Evolutionary conservation across 2,113 vertebrate genomes (phyloP).

Genomic region (Lampris incognitus): DNA sequence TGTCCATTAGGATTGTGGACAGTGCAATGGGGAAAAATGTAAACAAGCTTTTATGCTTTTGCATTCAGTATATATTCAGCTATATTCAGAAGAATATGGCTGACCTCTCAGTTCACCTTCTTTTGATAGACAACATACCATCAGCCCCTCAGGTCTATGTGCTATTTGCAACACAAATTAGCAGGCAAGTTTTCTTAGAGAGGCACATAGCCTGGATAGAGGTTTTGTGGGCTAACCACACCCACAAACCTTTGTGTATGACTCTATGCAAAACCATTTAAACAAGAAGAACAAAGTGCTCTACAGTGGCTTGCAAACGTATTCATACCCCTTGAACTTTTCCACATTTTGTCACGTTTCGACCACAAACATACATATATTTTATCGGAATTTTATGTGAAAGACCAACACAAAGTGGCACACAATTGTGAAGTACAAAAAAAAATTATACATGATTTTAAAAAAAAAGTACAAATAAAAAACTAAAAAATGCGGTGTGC

Average conservation of each 20-base stretch:
- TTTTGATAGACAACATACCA: conserved; percentile 28
- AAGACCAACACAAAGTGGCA: too few species aligned
- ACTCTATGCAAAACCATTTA: too few species aligned
- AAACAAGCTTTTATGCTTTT: conserved; percentile 32
- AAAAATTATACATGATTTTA: too few species aligned
- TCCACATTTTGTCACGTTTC: too few species aligned
- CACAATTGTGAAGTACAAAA: too few species aligned
- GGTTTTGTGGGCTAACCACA: conserved; percentile 27
- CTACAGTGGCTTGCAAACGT: too few species aligned
- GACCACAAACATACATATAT: too few species aligned
- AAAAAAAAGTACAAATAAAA: too few species aligned
- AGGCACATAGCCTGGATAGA: background rate
- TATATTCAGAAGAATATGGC: conserved; percentile 18
- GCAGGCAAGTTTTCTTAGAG: background rate
- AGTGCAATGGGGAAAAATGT: conserved; percentile 10
- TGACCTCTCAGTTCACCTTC: conserved; percentile 52
- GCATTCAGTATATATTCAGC: conserved; percentile 20
- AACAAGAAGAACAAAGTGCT: too few species aligned
- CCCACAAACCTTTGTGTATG: conserved; percentile 20
- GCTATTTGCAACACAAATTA: background rate
- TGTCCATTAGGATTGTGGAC: conserved; percentile 30
- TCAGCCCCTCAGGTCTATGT: conserved; percentile 23
- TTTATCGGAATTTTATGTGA: too few species aligned
- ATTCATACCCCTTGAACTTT: too few species aligned
- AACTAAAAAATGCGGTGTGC: too few species aligned